Evolutionary conservation across 2,888 invertebrate species (phyloP), one percentile per base, ranked within the genome.

Genomic region (Orgyia antiqua): DNA sequence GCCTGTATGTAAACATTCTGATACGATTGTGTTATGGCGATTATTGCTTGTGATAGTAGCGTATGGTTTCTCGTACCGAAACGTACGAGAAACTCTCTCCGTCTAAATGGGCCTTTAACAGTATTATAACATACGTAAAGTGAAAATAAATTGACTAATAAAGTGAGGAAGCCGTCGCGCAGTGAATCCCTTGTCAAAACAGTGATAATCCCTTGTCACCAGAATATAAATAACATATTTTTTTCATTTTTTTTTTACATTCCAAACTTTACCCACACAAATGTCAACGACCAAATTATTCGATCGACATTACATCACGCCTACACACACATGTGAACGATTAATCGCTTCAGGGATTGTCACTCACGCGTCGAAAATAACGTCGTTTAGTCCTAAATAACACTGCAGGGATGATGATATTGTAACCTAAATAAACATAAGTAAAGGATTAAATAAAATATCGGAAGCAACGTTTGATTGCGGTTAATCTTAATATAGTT

Each of bases 321-420:
- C 33, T 17, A 24, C 30, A 29, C 12, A 13, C 15, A 24, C 15
- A 28, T 25, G 21, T 11, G 27, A 34, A 34, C 24, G 35, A 49
- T 40, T 49, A 49, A 50, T 43, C 40, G 43, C 40, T 28, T 33
- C 32, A 31, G 18, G 12, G 20, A 34, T 26, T 43, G 46, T 40
- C 48, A 36, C 36, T 49, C 46, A 49, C 18, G 32, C 36, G 26
- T 49, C 43, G 33, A 33, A 49, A 46, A 40, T 38, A 46, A 39
- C 34, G 31, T 18, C 23, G 10, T 39, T 13, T 25, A 34, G 34
- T 43, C 38, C 32, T 29, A 46, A 50, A 43, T 38, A 49, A 42
- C 33, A 36, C 10, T 23, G 15, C 7, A 27, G 15, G 27, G 23
- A 33, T 38, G 42, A 45, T 28, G 36, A 18, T 13, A 39, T 31